These are phyloP conservation scores for Hozukius guyotensis DNA, from an alignment of 2,797 vertebrate species.

Conservation along the genomic window DNA sequence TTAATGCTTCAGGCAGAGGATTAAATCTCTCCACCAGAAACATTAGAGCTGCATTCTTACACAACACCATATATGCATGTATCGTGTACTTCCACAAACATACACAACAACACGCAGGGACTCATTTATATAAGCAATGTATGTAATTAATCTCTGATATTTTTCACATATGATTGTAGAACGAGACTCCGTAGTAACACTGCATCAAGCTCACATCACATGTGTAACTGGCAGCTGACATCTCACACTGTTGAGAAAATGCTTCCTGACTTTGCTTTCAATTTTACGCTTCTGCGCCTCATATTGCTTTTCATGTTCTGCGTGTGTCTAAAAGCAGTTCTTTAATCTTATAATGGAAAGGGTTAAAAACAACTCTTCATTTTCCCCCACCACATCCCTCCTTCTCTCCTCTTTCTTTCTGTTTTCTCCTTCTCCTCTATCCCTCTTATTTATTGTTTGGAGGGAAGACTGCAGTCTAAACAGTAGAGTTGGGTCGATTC, in stretches of 20 bases:
- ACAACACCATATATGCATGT: background rate
- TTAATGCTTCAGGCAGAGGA: constrained; percentile 32
- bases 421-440: background rate
- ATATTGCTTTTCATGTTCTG: background rate
- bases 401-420: background rate
- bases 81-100: background rate
- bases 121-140: background rate
- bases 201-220: background rate
- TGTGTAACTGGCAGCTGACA: background rate
- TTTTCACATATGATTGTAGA: background rate
- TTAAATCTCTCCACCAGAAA: constrained; percentile 21
- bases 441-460: background rate
- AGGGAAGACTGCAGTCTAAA: background rate
- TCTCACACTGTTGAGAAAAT: background rate
- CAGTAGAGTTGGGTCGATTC: background rate
- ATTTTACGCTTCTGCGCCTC: background rate
- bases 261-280: background rate
- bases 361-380: background rate
- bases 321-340: background rate
- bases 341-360: background rate
- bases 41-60: background rate
- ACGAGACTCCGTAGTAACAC: background rate
- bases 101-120: background rate
- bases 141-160: background rate
- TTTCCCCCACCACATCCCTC: fast-evolving